Evolutionary conservation across 2,888 invertebrate genomes (phyloP).

Genomic region (Microctonus brassicae): DNA sequence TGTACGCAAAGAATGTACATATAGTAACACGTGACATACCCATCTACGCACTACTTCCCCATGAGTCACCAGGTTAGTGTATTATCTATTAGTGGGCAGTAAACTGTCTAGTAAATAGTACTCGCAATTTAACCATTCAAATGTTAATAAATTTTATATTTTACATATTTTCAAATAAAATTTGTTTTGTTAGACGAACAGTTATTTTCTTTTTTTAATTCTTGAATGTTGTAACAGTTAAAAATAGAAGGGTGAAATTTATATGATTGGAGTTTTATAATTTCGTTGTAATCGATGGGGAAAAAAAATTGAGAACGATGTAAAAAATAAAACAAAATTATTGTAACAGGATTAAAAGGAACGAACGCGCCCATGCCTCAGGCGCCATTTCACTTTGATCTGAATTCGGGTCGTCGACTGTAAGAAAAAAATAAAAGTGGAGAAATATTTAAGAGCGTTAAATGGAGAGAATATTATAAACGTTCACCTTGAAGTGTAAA

Average conservation of each 20-base stretch:
- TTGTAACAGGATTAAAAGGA: constrained; percentile 37
- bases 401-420: constrained; percentile 57
- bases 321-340: constrained; percentile 23
- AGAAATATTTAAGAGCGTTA: constrained; percentile 23
- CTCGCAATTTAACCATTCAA: constrained; percentile 5
- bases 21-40: constrained; percentile 7
- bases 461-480: background rate
- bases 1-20: constrained; percentile 16
- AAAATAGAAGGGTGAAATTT: too few species aligned
- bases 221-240: too few species aligned
- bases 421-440: constrained; percentile 34
- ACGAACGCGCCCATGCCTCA: constrained; percentile 59
- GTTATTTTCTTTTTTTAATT: too few species aligned
- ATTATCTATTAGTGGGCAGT: constrained; percentile 39
- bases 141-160: background rate
- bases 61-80: constrained; percentile 46
- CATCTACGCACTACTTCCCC: constrained; percentile 34
- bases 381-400: constrained; percentile 63
- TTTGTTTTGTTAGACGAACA: too few species aligned
- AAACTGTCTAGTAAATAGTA: constrained; percentile 26
- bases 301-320: background rate
- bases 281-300: background rate
- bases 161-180: too few species aligned
- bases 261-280: too few species aligned
- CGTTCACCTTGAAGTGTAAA: background rate